Base-by-base conservation (phyloP, 92 coral and sea anemone species). In the Epizoanthus stellaris region DNA sequence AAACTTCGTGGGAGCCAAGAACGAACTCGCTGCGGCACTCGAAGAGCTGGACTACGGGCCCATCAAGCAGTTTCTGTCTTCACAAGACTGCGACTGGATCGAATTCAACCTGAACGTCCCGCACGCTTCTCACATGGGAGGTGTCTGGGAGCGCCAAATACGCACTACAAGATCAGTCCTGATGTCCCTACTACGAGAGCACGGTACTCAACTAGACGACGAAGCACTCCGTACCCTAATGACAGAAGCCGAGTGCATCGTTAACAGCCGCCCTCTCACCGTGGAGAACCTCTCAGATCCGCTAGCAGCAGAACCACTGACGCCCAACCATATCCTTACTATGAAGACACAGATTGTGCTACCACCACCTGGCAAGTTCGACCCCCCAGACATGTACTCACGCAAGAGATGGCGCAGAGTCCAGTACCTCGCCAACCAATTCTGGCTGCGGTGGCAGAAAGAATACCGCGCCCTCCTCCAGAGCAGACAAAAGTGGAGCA, bases 71-170 rank as follows among this genome's bases (percentile, higher is more conserved):
- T 81, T 82, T 75, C 74, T 87, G 23, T 82, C 25, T 19, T 43
- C 53, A 66, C 20, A 76, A 56, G 77, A 84, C 63, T 85, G 90
- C 62, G 88, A 77, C 62, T 80, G 74, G 88, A 89, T 85, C 66
- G 80, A 81, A 74, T 89, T 92, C 87, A 92, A 82, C 54, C 52
- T 70, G 20, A 89, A 76, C 58, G 36, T 30, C 36, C 36, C 2
- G 36, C 36, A 30, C 36, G 36, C 36, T 30, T 30, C 36, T 30
- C 36, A 30, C 36, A 30, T 30, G 36, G 36, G 36, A 30, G 36
- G 36, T 30, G 36, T 30, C 36, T 30, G 36, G 36, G 36, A 2
- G 36, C 36, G 36, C 36, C 36, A 30, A 30, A 30, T 30, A 30
- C 36, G 2, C 2, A 30, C 36, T 30, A 30, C 36, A 30, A 2